A percentile compares a stretch with the other conserved stretches of the same genome.
These are phyloP conservation scores for Sesia apiformis DNA, from an alignment of 2,888 invertebrate genomes.

Conservation along the genomic window DNA sequence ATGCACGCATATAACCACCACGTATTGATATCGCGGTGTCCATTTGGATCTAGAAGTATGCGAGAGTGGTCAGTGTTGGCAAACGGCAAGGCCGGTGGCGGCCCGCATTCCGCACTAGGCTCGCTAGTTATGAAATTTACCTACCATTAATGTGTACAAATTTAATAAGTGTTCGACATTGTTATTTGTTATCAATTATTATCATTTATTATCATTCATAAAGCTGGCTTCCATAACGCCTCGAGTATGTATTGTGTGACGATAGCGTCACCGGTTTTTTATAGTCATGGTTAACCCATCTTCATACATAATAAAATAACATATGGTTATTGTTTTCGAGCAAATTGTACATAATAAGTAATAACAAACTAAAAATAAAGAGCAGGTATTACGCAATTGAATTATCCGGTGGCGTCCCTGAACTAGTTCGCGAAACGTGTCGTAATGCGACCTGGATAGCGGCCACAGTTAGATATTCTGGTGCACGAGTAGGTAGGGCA, in stretches of 20 bases:
- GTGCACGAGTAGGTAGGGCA: not conserved
- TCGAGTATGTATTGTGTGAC: too few species aligned
- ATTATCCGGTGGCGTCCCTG: conserved; percentile 56
- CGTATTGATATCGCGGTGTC: conserved; percentile 32
- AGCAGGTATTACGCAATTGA: conserved; percentile 45
- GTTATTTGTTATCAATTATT: too few species aligned
- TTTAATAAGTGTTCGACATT: not conserved
- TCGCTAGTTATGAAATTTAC: conserved; percentile 60
- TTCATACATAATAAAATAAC: not conserved
- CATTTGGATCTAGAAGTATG: conserved; percentile 45
- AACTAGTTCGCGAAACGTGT: conserved; percentile 58
- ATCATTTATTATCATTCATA: too few species aligned
- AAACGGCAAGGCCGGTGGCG: conserved; percentile 65
- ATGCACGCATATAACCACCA: not conserved
- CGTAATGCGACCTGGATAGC: conserved; percentile 57
- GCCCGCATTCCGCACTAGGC: conserved; percentile 57
- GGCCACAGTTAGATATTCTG: conserved; percentile 21
- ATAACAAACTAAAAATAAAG: conserved; percentile 12
- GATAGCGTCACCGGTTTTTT: not conserved
- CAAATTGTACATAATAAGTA: conserved; percentile 2
- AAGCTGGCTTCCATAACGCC: too few species aligned
- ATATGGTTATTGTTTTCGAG: not conserved
- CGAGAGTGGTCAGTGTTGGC: conserved; percentile 61
- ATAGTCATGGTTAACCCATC: not conserved
- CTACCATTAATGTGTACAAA: conserved; percentile 12